A percentile compares a stretch with the other conserved stretches of the same genome.
phyloP scores from a whole-genome alignment of 2,797 vertebrate species.

The Lagodon rhomboides region DNA sequence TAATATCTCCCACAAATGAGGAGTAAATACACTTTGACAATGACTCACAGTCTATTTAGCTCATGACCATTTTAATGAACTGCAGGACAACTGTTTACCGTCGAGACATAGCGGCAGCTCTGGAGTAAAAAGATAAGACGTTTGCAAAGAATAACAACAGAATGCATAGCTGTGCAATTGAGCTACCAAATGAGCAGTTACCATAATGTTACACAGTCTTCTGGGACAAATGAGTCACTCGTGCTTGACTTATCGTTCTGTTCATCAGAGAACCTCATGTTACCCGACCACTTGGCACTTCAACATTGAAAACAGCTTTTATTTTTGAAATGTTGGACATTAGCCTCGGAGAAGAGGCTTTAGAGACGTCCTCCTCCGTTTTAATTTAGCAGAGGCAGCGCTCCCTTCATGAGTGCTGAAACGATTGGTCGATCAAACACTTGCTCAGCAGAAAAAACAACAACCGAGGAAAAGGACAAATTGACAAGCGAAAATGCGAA shows the following conservation, averaged over 20 bases:
- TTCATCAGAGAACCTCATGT: conserved; percentile 66
- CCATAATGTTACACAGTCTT: conserved; percentile 56
- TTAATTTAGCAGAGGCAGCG: neutral
- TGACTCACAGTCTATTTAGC: conserved; percentile 42
- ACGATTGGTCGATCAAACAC: neutral
- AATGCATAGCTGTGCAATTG: conserved; percentile 59
- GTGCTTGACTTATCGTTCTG: conserved; percentile 69
- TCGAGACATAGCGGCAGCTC: conserved; percentile 45
- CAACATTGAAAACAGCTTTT: conserved; percentile 35
- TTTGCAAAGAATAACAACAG: conserved; percentile 64
- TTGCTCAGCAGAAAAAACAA: neutral
- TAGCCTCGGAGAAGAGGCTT: conserved; percentile 1
- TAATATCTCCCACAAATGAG: conserved; percentile 55
- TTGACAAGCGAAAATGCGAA: conserved; percentile 1
- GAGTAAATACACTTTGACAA: conserved; percentile 63
- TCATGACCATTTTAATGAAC: conserved; percentile 61
- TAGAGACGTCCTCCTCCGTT: neutral
- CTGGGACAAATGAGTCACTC: conserved; percentile 75
- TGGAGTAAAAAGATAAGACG: conserved; percentile 74
- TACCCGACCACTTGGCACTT: conserved; percentile 41
- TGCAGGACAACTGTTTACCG: conserved; percentile 64
- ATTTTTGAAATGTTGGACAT: conserved; percentile 26
- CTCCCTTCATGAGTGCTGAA: neutral
- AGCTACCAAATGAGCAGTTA: conserved; percentile 63
- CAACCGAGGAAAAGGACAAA: neutral